A percentile compares a stretch with the other conserved stretches of the same genome.
phyloP scores from a whole-genome alignment of 1,140 invertebrate genomes.

The Rhopalosiphum maidis region DNA sequence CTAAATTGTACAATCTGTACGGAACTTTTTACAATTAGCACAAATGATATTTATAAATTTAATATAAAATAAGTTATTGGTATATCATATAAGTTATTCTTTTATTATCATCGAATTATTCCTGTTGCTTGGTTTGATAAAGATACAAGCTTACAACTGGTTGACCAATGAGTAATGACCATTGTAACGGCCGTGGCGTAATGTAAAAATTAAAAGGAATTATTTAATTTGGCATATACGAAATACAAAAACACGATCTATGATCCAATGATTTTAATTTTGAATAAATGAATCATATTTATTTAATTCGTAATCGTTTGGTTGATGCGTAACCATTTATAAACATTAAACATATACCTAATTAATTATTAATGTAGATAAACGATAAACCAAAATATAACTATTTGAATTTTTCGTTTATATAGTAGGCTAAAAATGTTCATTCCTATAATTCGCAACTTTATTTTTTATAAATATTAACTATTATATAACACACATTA shows the following conservation, averaged over 20 bases:
- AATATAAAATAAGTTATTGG: too few relatives aligned
- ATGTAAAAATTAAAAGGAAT: neutral
- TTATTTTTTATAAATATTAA: neutral
- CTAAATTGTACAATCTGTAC: too few relatives aligned
- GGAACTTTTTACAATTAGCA: too few relatives aligned
- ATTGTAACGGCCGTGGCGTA: neutral
- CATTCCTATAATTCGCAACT: neutral
- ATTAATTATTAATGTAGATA: neutral
- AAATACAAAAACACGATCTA: neutral
- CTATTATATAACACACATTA: neutral
- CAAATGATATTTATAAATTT: too few relatives aligned
- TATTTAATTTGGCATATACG: too few relatives aligned
- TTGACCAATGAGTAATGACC: neutral
- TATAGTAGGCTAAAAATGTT: neutral
- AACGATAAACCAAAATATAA: neutral
- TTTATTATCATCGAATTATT: neutral
- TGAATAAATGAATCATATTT: neutral
- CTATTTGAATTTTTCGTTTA: neutral
- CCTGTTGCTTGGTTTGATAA: neutral
- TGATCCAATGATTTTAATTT: neutral
- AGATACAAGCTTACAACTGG: neutral
- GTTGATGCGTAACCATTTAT: neutral
- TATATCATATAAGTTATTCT: neutral
- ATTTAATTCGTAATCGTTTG: neutral
- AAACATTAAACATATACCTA: neutral